Conservation (phyloP, 2,797 vertebrate species). For the Peromyscus aztecus region DNA sequence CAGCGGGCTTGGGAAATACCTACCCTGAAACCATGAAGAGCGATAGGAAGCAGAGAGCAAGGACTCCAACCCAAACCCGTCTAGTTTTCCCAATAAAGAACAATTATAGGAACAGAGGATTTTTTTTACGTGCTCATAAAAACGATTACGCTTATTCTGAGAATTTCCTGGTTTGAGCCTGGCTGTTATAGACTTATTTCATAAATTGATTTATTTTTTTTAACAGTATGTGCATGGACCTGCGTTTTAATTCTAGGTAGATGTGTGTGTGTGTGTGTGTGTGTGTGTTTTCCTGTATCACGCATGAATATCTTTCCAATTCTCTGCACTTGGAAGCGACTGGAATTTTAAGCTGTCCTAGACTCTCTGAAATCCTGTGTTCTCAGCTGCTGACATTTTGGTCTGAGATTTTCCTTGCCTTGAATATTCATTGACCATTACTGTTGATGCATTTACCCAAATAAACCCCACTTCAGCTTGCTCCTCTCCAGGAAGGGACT, state of each 20-base stretch:
- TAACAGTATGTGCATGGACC: conserved; percentile 54
- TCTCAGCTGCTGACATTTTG: conserved; percentile 68
- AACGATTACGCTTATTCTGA: conserved; percentile 69
- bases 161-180: conserved; percentile 68
- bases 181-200: conserved; percentile 65
- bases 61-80: neutral
- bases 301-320: conserved; percentile 66
- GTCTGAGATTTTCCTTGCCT: conserved; percentile 71
- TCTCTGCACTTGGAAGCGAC: conserved; percentile 39
- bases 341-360: conserved; percentile 46
- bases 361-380: neutral
- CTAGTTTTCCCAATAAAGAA: conserved; percentile 70
- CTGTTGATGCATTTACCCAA: conserved; percentile 84
- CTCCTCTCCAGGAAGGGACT: conserved; percentile 85
- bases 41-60: neutral
- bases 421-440: conserved; percentile 71
- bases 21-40: neutral
- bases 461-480: conserved; percentile 72
- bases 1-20: conserved; percentile 59
- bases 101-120: conserved; percentile 55
- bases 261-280: neutral
- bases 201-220: conserved; percentile 60
- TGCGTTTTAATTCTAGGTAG: conserved; percentile 58
- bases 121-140: conserved; percentile 70
- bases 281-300: neutral